Base-by-base conservation (phyloP, 2,113 vertebrate genomes). In the Ornithorhynchus anatinus region DNA sequence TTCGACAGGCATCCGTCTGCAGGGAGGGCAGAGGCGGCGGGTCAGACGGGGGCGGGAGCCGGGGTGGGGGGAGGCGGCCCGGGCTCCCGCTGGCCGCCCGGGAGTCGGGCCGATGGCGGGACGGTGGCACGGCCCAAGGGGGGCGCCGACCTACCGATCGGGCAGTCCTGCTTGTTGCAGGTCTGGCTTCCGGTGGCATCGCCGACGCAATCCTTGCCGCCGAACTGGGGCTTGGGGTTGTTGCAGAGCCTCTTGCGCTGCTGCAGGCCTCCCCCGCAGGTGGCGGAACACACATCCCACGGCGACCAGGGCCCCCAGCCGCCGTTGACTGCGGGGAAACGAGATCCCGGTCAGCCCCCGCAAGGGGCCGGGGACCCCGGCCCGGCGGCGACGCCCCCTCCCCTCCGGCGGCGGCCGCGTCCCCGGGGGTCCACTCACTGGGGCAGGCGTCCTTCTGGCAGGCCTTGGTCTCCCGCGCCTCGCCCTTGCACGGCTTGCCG, bases 251-350 rank as follows among this genome's bases (percentile, higher is more conserved):
- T 96, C 66, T 94, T 95, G 7, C 95, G 94, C 52, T 61, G 94
- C 84, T 97, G 96, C 47, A 96, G 71, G 61, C 97, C 98, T 83
- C 96, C 96, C 77, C 95, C 95, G 77, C 98, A 99, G 7, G 96
- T 98, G 72, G 96, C 91, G 19, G 95, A 94, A 76, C 98, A 99
- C 75, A 91, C 89, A 80, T 96, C 94, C 98, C 98, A 99, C 0
- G 86, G 95, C 65, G 98, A 98, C 97, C 97, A 99, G 20, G 96
- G 96, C 48, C 98, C 97, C 97, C 97, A 99, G 51, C 94, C 95
- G 69, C 98, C 98, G 81, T 97, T 92, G 80, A 99, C 98, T 99
- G 58, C 58, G 90, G 66, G 44, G 33, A 86, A 66, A 47, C 14
- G 7, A 67, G 13, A 29, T 10, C 35, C 70, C 35, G 19, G 27